Percentiles rank a stretch among this genome's conserved stretches.
Evolutionary conservation across 2,888 invertebrate genomes (phyloP).

Genomic region (Noctua comes): DNA sequence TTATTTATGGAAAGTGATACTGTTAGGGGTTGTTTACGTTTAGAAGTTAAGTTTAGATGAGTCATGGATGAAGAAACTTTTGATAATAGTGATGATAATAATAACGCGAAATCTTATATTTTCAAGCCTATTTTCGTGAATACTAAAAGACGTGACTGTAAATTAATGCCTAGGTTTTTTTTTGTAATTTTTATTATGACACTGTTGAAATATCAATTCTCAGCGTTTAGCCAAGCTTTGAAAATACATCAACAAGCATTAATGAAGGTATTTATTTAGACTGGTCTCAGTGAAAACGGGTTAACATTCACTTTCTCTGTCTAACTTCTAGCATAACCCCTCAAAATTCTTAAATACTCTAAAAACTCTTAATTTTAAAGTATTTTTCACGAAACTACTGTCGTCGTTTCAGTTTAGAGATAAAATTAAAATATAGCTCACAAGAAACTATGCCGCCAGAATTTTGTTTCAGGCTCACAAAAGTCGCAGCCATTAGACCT

Average conservation of each 20-base stretch:
- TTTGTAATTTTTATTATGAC: too few relatives aligned
- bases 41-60: neutral
- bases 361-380: neutral
- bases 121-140: neutral
- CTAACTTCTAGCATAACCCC: neutral
- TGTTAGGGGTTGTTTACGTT: constrained; percentile 7
- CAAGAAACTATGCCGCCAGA: neutral
- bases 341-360: neutral
- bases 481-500: constrained; percentile 37
- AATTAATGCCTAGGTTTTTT: neutral
- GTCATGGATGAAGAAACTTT: neutral
- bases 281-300: neutral
- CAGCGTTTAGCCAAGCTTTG: neutral
- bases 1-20: constrained; percentile 7
- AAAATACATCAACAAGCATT: neutral
- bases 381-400: neutral
- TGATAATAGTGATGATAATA: too few relatives aligned
- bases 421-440: constrained; percentile 8
- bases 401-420: neutral
- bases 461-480: constrained; percentile 33
- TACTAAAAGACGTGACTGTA: neutral
- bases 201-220: neutral
- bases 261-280: neutral
- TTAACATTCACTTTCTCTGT: neutral
- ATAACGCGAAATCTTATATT: neutral